These are phyloP conservation scores for Theonella swinhoei DNA, from an alignment of 37 sponge, comb jelly and placozoan genomes.

Conservation along the genomic window DNA sequence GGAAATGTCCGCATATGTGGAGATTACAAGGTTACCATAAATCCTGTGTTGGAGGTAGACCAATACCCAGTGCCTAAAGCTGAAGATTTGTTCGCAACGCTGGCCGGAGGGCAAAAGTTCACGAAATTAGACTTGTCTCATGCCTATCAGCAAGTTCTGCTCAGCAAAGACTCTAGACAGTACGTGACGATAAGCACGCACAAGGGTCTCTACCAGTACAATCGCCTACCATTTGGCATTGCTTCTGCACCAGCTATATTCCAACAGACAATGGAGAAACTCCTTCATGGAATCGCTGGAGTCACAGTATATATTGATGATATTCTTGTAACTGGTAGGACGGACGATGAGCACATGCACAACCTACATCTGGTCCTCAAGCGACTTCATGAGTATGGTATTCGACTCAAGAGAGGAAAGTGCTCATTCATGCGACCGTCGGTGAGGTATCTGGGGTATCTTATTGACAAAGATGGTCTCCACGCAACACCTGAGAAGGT, in stretches of 20 bases:
- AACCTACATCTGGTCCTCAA: conserved; percentile 23
- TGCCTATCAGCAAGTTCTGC: conserved; percentile 40
- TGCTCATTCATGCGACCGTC: conserved; percentile 20
- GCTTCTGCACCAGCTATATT: conserved; percentile 44
- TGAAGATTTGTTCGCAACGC: conserved; percentile 44
- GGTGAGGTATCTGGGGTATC: conserved; percentile 40
- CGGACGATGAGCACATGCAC: conserved; percentile 19
- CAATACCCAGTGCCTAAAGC: conserved; percentile 46
- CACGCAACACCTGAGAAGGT: conserved; percentile 17
- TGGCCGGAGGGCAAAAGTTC: conserved; percentile 50
- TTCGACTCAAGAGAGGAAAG: conserved; percentile 15
- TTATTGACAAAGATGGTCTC: conserved; percentile 34
- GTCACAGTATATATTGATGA: conserved; percentile 5
- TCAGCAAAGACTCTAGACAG: conserved; percentile 28
- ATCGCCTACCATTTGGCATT: conserved; percentile 34
- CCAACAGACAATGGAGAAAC: conserved; percentile 24
- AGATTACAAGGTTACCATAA: conserved; percentile 57
- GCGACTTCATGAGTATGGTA: conserved; percentile 11
- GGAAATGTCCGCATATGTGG: conserved; percentile 49
- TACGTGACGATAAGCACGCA: conserved; percentile 54
- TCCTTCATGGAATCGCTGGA: conserved; percentile 35
- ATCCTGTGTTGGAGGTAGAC: conserved; percentile 42
- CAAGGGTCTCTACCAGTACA: conserved; percentile 33
- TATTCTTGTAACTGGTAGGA: conserved; percentile 49
- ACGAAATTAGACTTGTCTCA: too few relatives aligned